phyloP scores from a whole-genome alignment of 2,113 vertebrate species.

The Halcyon malimbica region DNA sequence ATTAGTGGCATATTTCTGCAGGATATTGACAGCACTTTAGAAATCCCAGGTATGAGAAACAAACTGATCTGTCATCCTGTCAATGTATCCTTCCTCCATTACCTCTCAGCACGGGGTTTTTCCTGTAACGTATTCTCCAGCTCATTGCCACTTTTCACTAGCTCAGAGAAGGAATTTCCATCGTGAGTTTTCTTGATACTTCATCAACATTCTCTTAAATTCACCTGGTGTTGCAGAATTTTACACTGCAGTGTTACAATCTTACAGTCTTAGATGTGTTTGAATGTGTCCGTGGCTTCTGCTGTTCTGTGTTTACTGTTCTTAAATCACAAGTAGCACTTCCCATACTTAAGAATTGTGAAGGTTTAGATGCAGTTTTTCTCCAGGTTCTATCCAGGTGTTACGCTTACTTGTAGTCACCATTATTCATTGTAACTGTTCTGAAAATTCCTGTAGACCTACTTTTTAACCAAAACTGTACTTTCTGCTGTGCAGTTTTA shows the following conservation, averaged over 20 bases:
- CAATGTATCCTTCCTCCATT: background rate
- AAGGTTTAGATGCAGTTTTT: background rate
- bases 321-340: background rate
- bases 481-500: background rate
- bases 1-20: background rate
- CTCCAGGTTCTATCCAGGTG: background rate
- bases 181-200: background rate
- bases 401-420: background rate
- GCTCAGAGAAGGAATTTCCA: background rate
- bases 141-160: background rate
- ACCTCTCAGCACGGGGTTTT: background rate
- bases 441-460: background rate
- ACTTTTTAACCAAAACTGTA: background rate
- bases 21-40: background rate
- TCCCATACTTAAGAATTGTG: background rate
- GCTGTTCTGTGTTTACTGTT: background rate
- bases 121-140: background rate
- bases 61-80: background rate
- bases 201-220: background rate
- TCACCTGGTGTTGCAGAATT: background rate
- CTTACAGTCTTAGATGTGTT: background rate
- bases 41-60: background rate
- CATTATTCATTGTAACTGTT: background rate
- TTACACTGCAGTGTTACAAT: background rate
- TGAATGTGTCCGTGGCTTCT: background rate